Percentiles rank a stretch among this genome's conserved stretches.
Evolutionary conservation across 2,113 vertebrate genomes (phyloP).

Genomic region (Nicator chloris): DNA sequence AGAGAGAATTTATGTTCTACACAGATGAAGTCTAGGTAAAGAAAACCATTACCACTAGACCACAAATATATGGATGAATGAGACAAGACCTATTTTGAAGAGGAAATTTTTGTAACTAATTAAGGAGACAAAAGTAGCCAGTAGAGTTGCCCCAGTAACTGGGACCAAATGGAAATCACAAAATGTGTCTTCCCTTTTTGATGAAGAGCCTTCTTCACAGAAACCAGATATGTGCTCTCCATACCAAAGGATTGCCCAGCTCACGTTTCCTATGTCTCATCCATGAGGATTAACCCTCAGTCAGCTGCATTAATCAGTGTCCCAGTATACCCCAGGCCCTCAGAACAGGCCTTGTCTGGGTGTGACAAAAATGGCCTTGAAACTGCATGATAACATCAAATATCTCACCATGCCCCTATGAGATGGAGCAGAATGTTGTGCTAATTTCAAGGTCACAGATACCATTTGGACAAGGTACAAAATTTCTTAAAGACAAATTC

Average conservation of each 20-base stretch:
- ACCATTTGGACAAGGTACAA: not conserved
- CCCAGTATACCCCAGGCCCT: not conserved
- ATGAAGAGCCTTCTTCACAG: not conserved
- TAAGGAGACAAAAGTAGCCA: not conserved
- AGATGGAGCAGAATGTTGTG: not conserved
- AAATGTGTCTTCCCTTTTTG: not conserved
- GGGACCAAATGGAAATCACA: not conserved
- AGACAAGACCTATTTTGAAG: not conserved
- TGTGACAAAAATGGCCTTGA: not conserved
- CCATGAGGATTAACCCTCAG: not conserved
- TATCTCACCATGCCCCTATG: not conserved
- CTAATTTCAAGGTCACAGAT: not conserved
- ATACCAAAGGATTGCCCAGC: not conserved
- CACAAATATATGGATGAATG: not conserved
- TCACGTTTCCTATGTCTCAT: not conserved
- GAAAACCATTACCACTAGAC: not conserved
- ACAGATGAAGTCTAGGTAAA: not conserved
- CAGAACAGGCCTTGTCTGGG: rapidly evolving
- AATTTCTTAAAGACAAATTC: not conserved
- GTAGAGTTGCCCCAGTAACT: not conserved
- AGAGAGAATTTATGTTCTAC: not conserved
- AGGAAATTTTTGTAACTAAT: not conserved
- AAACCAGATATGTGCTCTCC: not conserved
- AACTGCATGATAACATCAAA: not conserved
- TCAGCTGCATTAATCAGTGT: not conserved